phyloP scores from a whole-genome alignment of 1,140 invertebrate genomes.

The Andricus grossulariae region DNA sequence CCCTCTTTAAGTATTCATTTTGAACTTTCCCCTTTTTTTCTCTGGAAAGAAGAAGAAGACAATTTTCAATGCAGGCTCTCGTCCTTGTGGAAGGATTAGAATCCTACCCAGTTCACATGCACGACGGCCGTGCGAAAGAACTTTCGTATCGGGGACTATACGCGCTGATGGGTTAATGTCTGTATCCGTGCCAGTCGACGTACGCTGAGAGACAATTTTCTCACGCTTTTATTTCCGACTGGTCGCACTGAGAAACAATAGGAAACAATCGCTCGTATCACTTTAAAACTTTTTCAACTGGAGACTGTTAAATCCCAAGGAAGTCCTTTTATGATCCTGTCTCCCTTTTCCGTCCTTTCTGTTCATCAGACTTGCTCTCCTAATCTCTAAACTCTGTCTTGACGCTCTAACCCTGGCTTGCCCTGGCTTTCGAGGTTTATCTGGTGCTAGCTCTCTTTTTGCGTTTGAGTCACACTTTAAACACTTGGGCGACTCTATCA shows the following conservation, averaged over 20 bases:
- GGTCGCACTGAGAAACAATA: conserved; percentile 24
- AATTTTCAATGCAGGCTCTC: background rate
- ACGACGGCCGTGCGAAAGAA: conserved; percentile 46
- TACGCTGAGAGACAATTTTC: conserved; percentile 64
- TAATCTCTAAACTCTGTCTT: background rate
- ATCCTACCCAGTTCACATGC: conserved; percentile 22
- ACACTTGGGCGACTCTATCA: background rate
- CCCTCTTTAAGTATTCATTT: background rate
- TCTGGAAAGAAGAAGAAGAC: background rate
- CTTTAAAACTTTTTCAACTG: background rate
- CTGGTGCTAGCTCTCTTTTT: background rate
- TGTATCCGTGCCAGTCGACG: conserved; percentile 73
- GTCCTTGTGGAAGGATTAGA: conserved; percentile 4
- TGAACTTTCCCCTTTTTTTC: background rate
- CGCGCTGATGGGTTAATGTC: conserved; percentile 72
- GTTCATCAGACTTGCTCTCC: background rate
- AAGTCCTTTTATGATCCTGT: conserved; percentile 19
- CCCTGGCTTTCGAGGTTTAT: conserved; percentile 5
- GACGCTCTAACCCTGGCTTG: conserved; percentile 22
- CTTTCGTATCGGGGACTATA: conserved; percentile 55
- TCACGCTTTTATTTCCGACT: conserved; percentile 68
- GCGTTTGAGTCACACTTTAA: conserved; percentile 36
- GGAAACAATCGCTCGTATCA: conserved; percentile 21
- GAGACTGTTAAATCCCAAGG: background rate
- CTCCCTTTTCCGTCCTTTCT: background rate